Evolutionary conservation across 2,797 vertebrate species (phyloP).

Genomic region (Sternotherus odoratus): DNA sequence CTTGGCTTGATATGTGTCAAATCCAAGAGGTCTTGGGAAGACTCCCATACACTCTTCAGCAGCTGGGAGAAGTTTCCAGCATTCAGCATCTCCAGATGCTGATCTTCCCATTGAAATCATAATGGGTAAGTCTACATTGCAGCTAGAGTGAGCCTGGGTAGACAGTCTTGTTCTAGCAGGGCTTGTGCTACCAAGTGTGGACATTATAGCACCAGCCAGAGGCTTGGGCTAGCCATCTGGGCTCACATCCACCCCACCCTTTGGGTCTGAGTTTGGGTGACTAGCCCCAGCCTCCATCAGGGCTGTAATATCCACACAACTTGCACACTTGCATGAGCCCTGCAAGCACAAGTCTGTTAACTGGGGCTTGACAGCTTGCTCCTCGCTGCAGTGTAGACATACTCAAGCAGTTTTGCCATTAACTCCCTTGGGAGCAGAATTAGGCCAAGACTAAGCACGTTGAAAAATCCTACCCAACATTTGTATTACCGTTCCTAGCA

Average conservation of each 20-base stretch:
- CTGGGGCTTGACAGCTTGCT: background rate
- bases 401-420: background rate
- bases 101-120: too few relatives aligned
- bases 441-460: background rate
- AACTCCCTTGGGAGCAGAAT: background rate
- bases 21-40: background rate
- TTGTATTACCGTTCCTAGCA: background rate
- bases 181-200: background rate
- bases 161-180: too few relatives aligned
- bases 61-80: background rate
- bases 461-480: background rate
- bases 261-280: background rate
- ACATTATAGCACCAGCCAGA: background rate
- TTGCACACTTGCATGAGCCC: too few relatives aligned
- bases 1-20: background rate
- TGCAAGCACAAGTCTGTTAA: background rate
- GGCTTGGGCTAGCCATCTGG: background rate
- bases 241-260: background rate
- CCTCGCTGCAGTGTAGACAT: background rate
- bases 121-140: too few relatives aligned
- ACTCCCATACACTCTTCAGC: background rate
- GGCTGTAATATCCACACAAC: background rate
- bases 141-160: too few relatives aligned
- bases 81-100: background rate
- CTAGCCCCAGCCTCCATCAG: background rate